Evolutionary conservation across 92 coral and sea anemone species (phyloP).

Genomic region (Parazoanthus swiftii): DNA sequence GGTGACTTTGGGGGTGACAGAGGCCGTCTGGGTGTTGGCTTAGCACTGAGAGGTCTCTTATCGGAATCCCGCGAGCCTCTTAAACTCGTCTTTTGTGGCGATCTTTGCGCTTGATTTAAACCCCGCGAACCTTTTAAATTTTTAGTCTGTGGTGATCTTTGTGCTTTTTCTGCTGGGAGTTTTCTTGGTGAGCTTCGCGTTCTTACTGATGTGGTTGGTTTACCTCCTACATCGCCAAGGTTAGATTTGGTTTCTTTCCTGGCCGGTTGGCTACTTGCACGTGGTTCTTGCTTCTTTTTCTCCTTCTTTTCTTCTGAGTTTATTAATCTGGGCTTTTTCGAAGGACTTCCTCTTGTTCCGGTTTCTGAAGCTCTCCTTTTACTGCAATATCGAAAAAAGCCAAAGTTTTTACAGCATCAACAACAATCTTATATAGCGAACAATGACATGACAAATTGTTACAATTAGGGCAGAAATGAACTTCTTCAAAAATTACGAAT

Average conservation of each 20-base stretch:
- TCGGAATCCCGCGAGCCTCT: background rate
- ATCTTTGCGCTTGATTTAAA: background rate
- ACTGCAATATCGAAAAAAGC: constrained; percentile 2
- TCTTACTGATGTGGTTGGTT: background rate
- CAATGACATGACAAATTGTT: too few relatives aligned
- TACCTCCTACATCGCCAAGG: background rate
- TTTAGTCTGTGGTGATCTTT: background rate
- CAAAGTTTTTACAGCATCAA: background rate
- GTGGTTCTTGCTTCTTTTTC: background rate
- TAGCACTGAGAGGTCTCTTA: background rate
- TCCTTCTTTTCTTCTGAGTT: background rate
- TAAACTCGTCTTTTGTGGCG: background rate
- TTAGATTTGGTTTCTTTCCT: background rate
- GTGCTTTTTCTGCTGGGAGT: background rate
- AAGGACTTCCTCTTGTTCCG: background rate
- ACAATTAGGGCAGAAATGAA: too few relatives aligned
- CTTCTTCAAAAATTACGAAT: background rate
- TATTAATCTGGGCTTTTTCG: constrained; percentile 30
- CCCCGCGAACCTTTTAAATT: background rate
- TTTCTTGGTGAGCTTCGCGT: constrained; percentile 32
- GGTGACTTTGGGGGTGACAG: constrained; percentile 15
- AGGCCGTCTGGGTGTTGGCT: background rate
- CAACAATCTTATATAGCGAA: background rate
- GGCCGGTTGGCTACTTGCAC: background rate
- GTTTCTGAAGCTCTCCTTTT: background rate